Base-by-base conservation (phyloP, 2,797 vertebrate genomes). In the Centropyge bicolor region DNA sequence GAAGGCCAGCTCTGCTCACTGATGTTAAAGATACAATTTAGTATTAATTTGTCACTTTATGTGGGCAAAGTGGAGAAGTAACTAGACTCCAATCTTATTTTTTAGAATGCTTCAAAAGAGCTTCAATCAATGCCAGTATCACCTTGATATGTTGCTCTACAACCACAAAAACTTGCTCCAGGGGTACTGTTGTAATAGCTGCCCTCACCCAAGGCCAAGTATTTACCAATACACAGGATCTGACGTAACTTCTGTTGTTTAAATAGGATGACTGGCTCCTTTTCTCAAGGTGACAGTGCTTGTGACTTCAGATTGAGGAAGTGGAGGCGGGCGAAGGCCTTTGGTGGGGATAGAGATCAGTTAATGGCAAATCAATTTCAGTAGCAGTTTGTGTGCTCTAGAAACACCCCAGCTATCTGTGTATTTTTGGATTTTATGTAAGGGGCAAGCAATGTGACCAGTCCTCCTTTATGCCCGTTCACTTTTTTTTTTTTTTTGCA, bases 11-110 rank as follows among this genome's bases (percentile, higher is more conserved):
- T 59, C 13, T 5, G 27, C 27, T 45, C 8, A 8, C 24, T 1
- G 43, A 55, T 63, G 17, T 48, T 48, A 10, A 63, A 36, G 36
- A 63, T 35, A 8, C 31, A 1, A 0, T 51, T 77, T 68, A 27
- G 24, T 69, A 80, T 69, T 68, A 45, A 84, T 83, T 80, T 63
- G 56, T 70, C 48, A 16, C 56, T 80, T 61, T 16, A 43, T 65
- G 66, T 22, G 43, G 40, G 68, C 1, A 0, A 1, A 72, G 46
- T 10, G 8, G 19, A 55, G 40, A 38, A 20, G 19, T 12, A 0
- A 2, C 35, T 3, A 1, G 4, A 9, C 5, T n/a, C 19, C 48
- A 0, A 9, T 19, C 9, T 49, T 19, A 19, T 49, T 8, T 9
- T n/a, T n/a, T 43, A 19, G 14, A 40, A 24, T 40, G 45, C 59